Conservation (phyloP, 2,888 invertebrate species). For the Embidobia sp. region DNA sequence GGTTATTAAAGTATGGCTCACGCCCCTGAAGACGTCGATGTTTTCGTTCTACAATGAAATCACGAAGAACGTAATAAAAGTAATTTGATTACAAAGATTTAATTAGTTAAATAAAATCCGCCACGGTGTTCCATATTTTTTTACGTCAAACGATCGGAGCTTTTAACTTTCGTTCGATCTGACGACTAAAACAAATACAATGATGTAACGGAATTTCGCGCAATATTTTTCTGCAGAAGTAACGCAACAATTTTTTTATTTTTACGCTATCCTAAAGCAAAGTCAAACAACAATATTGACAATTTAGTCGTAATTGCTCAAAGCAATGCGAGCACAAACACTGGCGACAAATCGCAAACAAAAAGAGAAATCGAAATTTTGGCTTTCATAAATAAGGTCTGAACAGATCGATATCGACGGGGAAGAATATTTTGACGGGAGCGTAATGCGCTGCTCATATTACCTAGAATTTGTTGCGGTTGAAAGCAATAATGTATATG, state of each 20-base stretch:
- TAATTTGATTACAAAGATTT: too few relatives aligned
- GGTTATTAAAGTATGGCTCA: too few relatives aligned
- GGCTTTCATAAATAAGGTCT: constrained; percentile 5
- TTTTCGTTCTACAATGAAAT: too few relatives aligned
- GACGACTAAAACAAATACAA: too few relatives aligned
- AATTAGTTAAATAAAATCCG: too few relatives aligned
- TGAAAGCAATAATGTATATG: neutral
- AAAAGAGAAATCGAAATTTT: neutral
- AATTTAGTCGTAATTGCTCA: constrained; percentile 31
- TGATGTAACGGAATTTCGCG: too few relatives aligned
- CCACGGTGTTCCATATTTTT: too few relatives aligned
- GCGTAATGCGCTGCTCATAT: constrained; percentile 14
- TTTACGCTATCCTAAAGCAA: constrained; percentile 4
- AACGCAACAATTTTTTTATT: neutral
- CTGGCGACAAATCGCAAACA: constrained; percentile 8
- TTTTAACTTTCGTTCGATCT: too few relatives aligned
- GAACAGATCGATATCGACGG: neutral
- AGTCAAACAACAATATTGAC: constrained; percentile 18
- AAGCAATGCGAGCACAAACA: constrained; percentile 12
- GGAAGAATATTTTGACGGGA: constrained; percentile 11
- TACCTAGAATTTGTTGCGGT: constrained; percentile 15
- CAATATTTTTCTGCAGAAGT: too few relatives aligned
- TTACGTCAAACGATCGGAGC: too few relatives aligned
- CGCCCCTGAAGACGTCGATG: too few relatives aligned
- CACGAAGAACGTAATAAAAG: too few relatives aligned